A percentile compares a stretch with the other conserved stretches of the same genome.
phyloP scores from a whole-genome alignment of 1,140 invertebrate genomes.

The Philotrypesis tridentata region DNA sequence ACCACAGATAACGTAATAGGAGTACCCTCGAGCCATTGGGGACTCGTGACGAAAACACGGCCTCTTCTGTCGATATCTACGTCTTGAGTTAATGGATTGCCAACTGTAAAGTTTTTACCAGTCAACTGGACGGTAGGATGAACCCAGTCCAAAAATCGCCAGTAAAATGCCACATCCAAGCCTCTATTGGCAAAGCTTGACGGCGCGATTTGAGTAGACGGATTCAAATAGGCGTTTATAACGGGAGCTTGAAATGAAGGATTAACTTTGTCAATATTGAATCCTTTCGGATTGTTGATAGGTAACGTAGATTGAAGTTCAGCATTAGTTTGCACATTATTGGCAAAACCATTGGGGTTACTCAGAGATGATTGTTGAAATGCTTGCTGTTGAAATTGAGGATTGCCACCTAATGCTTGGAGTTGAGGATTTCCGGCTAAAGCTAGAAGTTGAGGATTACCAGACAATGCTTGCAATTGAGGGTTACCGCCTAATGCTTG shows the following conservation, averaged over 20 bases:
- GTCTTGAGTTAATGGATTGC: conserved; percentile 69
- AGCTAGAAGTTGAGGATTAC: neutral
- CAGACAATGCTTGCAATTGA: too few species aligned
- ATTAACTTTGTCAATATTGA: neutral
- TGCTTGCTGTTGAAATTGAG: neutral
- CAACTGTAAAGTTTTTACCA: conserved; percentile 63
- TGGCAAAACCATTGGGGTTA: too few species aligned
- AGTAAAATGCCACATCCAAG: conserved; percentile 62
- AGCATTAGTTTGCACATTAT: neutral
- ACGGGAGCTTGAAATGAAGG: neutral
- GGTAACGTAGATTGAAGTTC: neutral
- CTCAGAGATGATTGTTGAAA: neutral
- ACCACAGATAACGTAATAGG: conserved; percentile 69
- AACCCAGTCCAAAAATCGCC: conserved; percentile 69
- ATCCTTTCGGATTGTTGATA: neutral
- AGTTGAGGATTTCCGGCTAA: neutral
- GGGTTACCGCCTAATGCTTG: neutral
- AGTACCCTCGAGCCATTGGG: conserved; percentile 70
- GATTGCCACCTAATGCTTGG: neutral
- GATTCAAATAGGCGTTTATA: neutral
- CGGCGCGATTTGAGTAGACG: neutral
- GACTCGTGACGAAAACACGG: conserved; percentile 70
- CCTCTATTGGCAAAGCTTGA: neutral
- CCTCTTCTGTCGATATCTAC: conserved; percentile 67
- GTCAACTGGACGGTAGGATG: conserved; percentile 61